Percentiles rank a stretch among this genome's conserved stretches.
Evolutionary conservation across 2,797 vertebrate genomes (phyloP).

Genomic region (Masticophis lateralis): DNA sequence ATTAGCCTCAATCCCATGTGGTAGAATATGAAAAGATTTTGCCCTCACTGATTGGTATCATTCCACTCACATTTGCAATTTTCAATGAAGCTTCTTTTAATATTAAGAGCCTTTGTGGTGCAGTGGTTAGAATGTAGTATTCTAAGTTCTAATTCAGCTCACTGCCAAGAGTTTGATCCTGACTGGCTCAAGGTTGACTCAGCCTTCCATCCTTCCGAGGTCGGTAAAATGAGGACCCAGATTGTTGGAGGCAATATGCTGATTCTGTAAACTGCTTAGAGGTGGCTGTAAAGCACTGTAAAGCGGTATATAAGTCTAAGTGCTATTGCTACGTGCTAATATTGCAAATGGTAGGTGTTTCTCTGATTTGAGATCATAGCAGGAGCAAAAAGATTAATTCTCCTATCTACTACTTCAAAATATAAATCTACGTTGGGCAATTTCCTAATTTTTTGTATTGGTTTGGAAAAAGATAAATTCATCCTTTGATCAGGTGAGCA

Average conservation of each 20-base stretch:
- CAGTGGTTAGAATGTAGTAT: too few species aligned
- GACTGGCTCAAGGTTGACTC: too few species aligned
- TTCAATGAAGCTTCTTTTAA: not conserved
- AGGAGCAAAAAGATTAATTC: not conserved
- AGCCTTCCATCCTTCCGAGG: too few species aligned
- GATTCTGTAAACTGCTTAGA: too few species aligned
- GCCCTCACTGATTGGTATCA: not conserved
- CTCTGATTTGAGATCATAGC: not conserved
- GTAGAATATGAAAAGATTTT: not conserved
- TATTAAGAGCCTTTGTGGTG: too few species aligned
- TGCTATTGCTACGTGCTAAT: too few species aligned
- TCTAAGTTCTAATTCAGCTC: too few species aligned
- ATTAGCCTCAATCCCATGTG: not conserved
- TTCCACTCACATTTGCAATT: not conserved
- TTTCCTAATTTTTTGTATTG: not conserved
- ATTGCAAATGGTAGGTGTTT: not conserved
- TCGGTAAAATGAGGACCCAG: too few species aligned
- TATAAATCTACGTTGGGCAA: not conserved
- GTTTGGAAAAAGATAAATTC: not conserved
- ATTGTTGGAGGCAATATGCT: too few species aligned
- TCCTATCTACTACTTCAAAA: not conserved
- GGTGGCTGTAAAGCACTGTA: too few species aligned
- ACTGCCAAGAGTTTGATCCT: too few species aligned
- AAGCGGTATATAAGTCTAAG: too few species aligned
- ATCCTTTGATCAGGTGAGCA: not conserved